Percentiles rank a stretch among this genome's conserved stretches.
Evolutionary conservation across 2,888 invertebrate genomes (phyloP).

Genomic region (Drosophila colorata): DNA sequence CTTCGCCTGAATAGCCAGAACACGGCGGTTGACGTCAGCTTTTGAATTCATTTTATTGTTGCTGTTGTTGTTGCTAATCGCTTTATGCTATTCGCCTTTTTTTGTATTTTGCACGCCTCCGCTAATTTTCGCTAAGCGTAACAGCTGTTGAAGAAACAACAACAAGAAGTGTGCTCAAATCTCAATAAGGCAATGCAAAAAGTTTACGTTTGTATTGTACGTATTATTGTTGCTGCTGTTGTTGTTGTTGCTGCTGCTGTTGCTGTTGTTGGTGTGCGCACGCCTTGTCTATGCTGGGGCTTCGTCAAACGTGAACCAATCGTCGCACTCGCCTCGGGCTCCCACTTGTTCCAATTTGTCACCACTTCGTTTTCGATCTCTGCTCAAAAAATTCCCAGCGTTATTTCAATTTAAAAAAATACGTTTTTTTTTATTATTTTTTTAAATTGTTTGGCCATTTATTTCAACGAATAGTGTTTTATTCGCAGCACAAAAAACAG

Average conservation of each 20-base stretch:
- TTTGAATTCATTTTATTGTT: constrained; percentile 90
- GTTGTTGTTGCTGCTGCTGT: constrained; percentile 13
- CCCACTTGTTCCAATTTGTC: constrained; percentile 65
- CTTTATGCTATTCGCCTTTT: constrained; percentile 21
- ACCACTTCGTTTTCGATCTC: constrained; percentile 38
- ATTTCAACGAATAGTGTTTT: constrained; percentile 19
- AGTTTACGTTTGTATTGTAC: constrained; percentile 44
- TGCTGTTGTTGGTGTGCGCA: constrained; percentile 55
- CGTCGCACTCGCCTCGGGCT: constrained; percentile 61
- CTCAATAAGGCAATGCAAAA: constrained; percentile 72
- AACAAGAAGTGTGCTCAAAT: constrained; percentile 69
- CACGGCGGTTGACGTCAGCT: constrained; percentile 96
- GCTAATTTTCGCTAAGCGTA: constrained; percentile 59
- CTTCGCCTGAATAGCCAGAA: constrained; percentile 96
- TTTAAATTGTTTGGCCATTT: constrained; percentile 20
- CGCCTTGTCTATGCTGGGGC: constrained; percentile 65
- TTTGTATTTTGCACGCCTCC: constrained; percentile 36
- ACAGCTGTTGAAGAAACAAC: constrained; percentile 69
- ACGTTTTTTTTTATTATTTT: background rate
- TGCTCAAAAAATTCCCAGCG: constrained; percentile 9
- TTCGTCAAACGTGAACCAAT: constrained; percentile 36
- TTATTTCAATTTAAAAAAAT: constrained; percentile 8
- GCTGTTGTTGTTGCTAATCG: constrained; percentile 35
- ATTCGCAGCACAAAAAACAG: constrained; percentile 32
- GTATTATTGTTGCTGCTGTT: constrained; percentile 20